Evolutionary conservation across 2,113 vertebrate genomes (phyloP).

Genomic region (Poeciliopsis turrubarensis): DNA sequence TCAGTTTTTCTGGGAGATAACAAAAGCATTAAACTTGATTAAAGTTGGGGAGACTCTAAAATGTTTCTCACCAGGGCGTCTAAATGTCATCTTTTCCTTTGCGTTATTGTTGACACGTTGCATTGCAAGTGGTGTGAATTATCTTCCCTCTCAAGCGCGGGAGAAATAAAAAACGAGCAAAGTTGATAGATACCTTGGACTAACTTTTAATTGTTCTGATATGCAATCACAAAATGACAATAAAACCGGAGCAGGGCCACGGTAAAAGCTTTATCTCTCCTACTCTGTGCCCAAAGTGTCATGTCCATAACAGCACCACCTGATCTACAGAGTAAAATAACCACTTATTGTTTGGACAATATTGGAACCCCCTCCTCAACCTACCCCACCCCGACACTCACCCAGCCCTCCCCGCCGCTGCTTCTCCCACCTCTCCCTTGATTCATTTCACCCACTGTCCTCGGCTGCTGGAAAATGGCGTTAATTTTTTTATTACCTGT

Average conservation of each 20-base stretch:
- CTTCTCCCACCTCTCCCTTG: constrained; percentile 80
- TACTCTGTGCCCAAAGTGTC: constrained; percentile 79
- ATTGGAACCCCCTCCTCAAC: constrained; percentile 58
- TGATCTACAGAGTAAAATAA: constrained; percentile 86
- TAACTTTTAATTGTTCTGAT: constrained; percentile 82
- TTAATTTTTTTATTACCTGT: constrained; percentile 99
- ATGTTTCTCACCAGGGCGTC: constrained; percentile 62
- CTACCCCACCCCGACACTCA: neutral
- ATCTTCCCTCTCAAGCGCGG: constrained; percentile 57
- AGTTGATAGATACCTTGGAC: constrained; percentile 78
- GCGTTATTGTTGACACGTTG: constrained; percentile 68
- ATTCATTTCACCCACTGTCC: constrained; percentile 90
- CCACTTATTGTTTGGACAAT: constrained; percentile 85
- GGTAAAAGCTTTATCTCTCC: constrained; percentile 78
- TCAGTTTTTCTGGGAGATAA: constrained; percentile 47
- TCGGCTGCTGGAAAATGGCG: constrained; percentile 92
- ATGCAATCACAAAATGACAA: constrained; percentile 79
- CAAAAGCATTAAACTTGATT: constrained; percentile 63
- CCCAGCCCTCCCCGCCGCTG: constrained; percentile 50
- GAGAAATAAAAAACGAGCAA: constrained; percentile 71
- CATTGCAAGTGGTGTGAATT: constrained; percentile 54
- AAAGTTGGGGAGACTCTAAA: constrained; percentile 56
- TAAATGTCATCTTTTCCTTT: constrained; percentile 71
- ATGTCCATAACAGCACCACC: constrained; percentile 79
- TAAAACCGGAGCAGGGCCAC: constrained; percentile 78